Conservation (phyloP, 2,888 invertebrate species). For the Lycocerus yunnanus region DNA sequence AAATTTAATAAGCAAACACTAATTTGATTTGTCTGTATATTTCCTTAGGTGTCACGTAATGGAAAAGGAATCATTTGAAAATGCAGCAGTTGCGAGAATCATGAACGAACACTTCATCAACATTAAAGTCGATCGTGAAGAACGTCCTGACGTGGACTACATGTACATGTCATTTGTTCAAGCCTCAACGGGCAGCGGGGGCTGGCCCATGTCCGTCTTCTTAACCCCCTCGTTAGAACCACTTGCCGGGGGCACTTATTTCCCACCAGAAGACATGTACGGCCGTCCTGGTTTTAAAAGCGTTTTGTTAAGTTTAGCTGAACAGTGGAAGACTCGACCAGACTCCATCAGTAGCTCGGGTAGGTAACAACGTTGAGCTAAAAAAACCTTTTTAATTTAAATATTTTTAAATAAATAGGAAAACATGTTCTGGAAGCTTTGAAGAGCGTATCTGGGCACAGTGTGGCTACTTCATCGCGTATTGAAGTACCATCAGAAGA, state of each 20-base stretch:
- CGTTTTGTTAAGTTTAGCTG: slow-evolving; percentile 72
- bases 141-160: slow-evolving; percentile 92
- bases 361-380: neutral
- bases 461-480: slow-evolving; percentile 47
- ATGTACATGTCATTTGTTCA: slow-evolving; percentile 94
- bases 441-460: slow-evolving; percentile 57
- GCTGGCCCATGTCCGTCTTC: slow-evolving; percentile 98
- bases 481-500: slow-evolving; percentile 60
- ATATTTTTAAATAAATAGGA: slow-evolving; percentile 56
- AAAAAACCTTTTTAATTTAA: neutral
- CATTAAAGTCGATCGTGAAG: slow-evolving; percentile 90
- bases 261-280: slow-evolving; percentile 85
- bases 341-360: slow-evolving; percentile 58
- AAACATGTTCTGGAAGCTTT: slow-evolving; percentile 66
- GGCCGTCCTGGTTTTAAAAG: slow-evolving; percentile 84
- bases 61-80: slow-evolving; percentile 95
- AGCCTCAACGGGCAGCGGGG: slow-evolving; percentile 73
- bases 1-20: no score
- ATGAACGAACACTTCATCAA: slow-evolving; percentile 90
- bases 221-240: slow-evolving; percentile 88
- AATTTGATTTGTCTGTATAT: no score
- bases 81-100: slow-evolving; percentile 77
- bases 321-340: slow-evolving; percentile 75
- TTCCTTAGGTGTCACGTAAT: slow-evolving; percentile 84
- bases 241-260: slow-evolving; percentile 91